A percentile compares a stretch with the other conserved stretches of the same genome.
phyloP scores from a whole-genome alignment of 1,140 invertebrate genomes.

The Drosophila melanica region DNA sequence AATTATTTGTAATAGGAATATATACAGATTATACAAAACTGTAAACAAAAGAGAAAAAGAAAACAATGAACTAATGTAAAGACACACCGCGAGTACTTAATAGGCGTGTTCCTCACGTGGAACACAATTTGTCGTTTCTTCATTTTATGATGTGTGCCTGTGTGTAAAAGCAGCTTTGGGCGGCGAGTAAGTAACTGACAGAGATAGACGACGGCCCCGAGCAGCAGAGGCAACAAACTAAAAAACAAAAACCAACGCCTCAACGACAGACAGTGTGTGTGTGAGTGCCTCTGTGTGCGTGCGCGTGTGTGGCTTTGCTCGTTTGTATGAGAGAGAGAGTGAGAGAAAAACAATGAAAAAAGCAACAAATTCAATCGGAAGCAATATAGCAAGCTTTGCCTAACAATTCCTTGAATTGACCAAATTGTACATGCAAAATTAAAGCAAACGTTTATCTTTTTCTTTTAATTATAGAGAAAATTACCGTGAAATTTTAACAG shows the following conservation, averaged over 20 bases:
- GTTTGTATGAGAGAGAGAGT: background rate
- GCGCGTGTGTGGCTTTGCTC: background rate
- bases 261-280: slow-evolving; percentile 13
- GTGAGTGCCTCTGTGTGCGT: background rate
- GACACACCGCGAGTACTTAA: slow-evolving; percentile 40
- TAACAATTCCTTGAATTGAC: slow-evolving; percentile 55
- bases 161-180: slow-evolving; percentile 45
- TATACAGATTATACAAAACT: slow-evolving; percentile 43
- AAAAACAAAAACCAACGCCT: slow-evolving; percentile 75
- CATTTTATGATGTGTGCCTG: slow-evolving; percentile 68
- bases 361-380: slow-evolving; percentile 26
- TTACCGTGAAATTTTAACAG: slow-evolving; percentile 80
- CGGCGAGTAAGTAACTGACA: slow-evolving; percentile 63
- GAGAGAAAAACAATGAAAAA: slow-evolving; percentile 14
- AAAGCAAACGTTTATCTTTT: slow-evolving; percentile 62
- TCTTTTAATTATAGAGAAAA: slow-evolving; percentile 76
- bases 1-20: slow-evolving; percentile 72
- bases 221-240: slow-evolving; percentile 39
- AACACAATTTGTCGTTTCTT: slow-evolving; percentile 73
- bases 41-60: slow-evolving; percentile 22
- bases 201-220: slow-evolving; percentile 26
- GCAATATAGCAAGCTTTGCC: slow-evolving; percentile 59
- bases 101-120: slow-evolving; percentile 69
- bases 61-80: slow-evolving; percentile 79
- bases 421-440: slow-evolving; percentile 75